phyloP scores from a whole-genome alignment of 2,797 vertebrate genomes.

The Dryobates pubescens region DNA sequence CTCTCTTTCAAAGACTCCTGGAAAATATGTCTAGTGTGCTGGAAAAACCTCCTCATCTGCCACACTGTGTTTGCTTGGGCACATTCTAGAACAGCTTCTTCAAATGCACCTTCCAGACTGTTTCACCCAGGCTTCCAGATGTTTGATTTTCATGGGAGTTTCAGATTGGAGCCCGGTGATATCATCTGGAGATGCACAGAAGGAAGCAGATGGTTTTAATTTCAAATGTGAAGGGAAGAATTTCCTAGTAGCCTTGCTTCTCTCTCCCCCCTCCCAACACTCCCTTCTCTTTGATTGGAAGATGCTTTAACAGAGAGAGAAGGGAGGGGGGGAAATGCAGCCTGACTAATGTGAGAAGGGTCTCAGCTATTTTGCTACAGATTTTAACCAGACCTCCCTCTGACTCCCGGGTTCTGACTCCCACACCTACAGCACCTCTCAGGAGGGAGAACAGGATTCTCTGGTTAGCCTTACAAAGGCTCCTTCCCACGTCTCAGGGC shows the following conservation, averaged over 20 bases:
- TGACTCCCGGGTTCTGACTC: constrained; percentile 40
- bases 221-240: constrained; percentile 35
- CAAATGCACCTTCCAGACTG: constrained; percentile 39
- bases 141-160: constrained; percentile 64
- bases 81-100: neutral
- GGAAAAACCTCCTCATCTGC: constrained; percentile 33
- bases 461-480: constrained; percentile 50
- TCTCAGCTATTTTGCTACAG: constrained; percentile 24
- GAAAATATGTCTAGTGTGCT: neutral
- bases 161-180: constrained; percentile 32
- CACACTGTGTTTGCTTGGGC: neutral
- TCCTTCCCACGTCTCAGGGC: constrained; percentile 62
- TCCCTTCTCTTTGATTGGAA: constrained; percentile 2
- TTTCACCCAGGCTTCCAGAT: constrained; percentile 52
- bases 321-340: too few relatives aligned
- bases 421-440: constrained; percentile 68
- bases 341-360: constrained; percentile 41
- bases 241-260: constrained; percentile 26
- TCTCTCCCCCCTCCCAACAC: neutral
- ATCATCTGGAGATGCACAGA: constrained; percentile 67
- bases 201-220: constrained; percentile 65
- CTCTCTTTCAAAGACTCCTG: neutral
- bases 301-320: neutral
- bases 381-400: constrained; percentile 62
- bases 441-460: constrained; percentile 69